Evolutionary conservation across 2,113 vertebrate species (phyloP), one percentile per base, ranked within the genome.

Genomic region (Oreotrochilus melanogaster): DNA sequence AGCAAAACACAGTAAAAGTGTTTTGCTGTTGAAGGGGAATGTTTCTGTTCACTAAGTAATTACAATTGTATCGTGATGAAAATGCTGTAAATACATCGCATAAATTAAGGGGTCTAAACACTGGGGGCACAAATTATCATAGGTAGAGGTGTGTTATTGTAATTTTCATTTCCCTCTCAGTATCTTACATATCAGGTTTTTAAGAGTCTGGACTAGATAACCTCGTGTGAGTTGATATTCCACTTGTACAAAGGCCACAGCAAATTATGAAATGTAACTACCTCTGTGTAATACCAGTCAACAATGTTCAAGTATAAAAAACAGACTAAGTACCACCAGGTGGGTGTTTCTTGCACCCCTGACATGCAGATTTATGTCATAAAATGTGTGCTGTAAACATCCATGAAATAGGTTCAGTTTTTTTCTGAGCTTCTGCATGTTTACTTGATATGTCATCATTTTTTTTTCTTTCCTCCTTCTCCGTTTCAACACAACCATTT

Each of bases 31-130:
- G 70, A 65, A 92, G 69, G n/a, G 47, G 39, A 28, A 28, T 54
- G 45, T 85, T 31, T 87, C 69, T 91, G 31, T 76, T 91, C 56
- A 14, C 21, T 67, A 73, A 71, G 37, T 85, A 64, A 78, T 87
- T 72, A 51, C 33, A 45, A 2, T 33, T 33, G 30, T 54, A 75
- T 66, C 64, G 51, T 85, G 50, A 88, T 76, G 71, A 86, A 93
- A 95, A 47, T 35, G 25, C 51, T 75, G 62, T 35, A 78, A 93
- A 92, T 75, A 14, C n/a, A 35, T 84, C 9, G 16, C 15, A 39
- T 73, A 69, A 86, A 14, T 10, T 60, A 78, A 78, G 7, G 43
- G 28, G 4, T 30, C 10, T 65, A 45, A 93, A 66, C 18, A 28
- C 1, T n/a, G 27, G 6, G 70, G 42, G 31, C 4, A 24, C 21